Conservation (phyloP, 2,797 vertebrate genomes). For the Jordanella pulchra region DNA sequence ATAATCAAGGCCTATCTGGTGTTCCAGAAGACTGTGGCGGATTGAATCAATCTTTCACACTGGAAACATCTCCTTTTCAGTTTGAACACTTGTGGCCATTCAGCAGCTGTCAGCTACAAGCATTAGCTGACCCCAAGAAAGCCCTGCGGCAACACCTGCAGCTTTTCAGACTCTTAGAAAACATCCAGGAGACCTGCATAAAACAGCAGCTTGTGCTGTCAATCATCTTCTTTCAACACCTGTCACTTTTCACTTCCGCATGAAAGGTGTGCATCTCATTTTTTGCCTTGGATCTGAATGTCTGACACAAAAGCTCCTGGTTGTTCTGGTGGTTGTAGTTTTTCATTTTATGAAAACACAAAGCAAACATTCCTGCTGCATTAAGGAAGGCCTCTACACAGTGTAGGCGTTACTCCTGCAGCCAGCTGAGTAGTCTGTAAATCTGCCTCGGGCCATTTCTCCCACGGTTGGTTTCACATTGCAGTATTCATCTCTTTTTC, state of each 20-base stretch:
- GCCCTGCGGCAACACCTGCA: conserved; percentile 4
- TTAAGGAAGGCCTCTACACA: conserved; percentile 33
- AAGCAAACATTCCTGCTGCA: conserved; percentile 7
- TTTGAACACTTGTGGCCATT: not conserved
- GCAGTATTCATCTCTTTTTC: conserved; percentile 52
- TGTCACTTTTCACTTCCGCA: conserved; percentile 23
- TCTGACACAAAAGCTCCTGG: conserved; percentile 16
- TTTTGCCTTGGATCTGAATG: conserved; percentile 1
- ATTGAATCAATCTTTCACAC: conserved; percentile 28
- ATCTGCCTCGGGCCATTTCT: conserved; percentile 45
- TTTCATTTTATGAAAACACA: conserved; percentile 23
- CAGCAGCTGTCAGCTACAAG: conserved; percentile 32
- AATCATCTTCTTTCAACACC: conserved; percentile 20
- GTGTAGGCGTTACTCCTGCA: conserved; percentile 20
- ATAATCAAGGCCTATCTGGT: conserved; percentile 8
- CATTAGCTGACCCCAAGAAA: conserved; percentile 22
- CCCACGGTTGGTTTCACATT: conserved; percentile 43
- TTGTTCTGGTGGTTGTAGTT: conserved; percentile 23
- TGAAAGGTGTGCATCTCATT: conserved; percentile 10
- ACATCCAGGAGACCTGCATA: conserved; percentile 6
- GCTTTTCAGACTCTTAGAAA: conserved; percentile 20
- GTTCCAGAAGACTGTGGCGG: not conserved
- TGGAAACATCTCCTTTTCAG: not conserved
- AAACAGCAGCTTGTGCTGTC: conserved; percentile 13
- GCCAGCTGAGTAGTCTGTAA: conserved; percentile 32